phyloP scores from a whole-genome alignment of 2,797 vertebrate species.

The Hirundo rustica region DNA sequence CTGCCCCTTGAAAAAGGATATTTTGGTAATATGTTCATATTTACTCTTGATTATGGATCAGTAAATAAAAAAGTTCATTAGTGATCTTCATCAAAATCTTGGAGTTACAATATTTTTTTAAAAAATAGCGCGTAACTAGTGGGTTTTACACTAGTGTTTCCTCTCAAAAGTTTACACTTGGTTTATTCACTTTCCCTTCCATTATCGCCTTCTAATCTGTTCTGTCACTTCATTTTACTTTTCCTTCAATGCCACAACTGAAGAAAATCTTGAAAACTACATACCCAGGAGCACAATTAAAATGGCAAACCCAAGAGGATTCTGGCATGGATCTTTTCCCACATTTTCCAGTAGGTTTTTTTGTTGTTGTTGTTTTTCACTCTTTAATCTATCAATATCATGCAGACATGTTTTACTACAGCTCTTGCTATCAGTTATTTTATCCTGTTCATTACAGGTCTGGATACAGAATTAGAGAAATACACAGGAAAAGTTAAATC shows the following conservation, averaged over 20 bases:
- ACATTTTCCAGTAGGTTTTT: constrained; percentile 22
- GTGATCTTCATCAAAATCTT: constrained; percentile 27
- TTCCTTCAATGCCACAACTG: constrained; percentile 71
- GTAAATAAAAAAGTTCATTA: constrained; percentile 37
- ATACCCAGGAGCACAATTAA: constrained; percentile 57
- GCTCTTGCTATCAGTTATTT: constrained; percentile 15
- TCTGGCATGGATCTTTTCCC: constrained; percentile 38
- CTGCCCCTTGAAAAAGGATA: constrained; percentile 19
- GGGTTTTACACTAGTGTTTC: constrained; percentile 36
- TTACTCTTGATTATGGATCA: neutral
- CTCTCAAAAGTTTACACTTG: constrained; percentile 67
- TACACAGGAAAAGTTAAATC: neutral
- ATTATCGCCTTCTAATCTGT: constrained; percentile 66
- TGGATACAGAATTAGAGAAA: constrained; percentile 35
- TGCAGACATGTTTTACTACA: constrained; percentile 15
- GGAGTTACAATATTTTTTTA: neutral
- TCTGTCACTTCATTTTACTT: constrained; percentile 71
- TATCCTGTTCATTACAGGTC: constrained; percentile 1
- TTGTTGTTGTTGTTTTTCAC: neutral
- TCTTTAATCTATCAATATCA: constrained; percentile 14
- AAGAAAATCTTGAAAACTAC: constrained; percentile 67
- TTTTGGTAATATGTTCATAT: neutral
- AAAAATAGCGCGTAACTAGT: neutral
- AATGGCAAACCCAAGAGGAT: constrained; percentile 46
- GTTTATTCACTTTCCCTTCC: constrained; percentile 68